These are phyloP conservation scores for Panopea generosa DNA, from an alignment of 2,888 invertebrate genomes.

Conservation along the genomic window DNA sequence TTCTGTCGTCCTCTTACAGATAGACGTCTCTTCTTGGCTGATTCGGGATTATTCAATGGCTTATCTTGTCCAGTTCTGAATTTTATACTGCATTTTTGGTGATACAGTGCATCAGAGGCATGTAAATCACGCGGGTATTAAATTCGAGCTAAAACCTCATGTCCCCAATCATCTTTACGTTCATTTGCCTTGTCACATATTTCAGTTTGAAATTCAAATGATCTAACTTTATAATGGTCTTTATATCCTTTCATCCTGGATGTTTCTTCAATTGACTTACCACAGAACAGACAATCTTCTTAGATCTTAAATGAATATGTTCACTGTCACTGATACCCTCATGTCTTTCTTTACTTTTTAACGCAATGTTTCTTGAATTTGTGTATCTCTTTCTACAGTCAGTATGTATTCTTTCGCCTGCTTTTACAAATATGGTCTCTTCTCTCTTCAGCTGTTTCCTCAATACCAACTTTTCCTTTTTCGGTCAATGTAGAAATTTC, in stretches of 20 bases:
- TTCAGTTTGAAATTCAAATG: conserved; percentile 21
- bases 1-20: conserved; percentile 17
- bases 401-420: conserved; percentile 11
- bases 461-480: conserved; percentile 8
- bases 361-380: not conserved
- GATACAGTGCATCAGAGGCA: conserved; percentile 64
- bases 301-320: conserved; percentile 9
- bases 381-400: conserved; percentile 4
- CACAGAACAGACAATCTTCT: conserved; percentile 38
- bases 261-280: conserved; percentile 20
- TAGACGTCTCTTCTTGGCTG: not conserved
- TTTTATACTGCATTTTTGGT: conserved; percentile 60
- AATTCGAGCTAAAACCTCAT: conserved; percentile 28
- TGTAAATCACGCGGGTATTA: conserved; percentile 51
- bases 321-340: not conserved
- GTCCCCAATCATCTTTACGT: conserved; percentile 35
- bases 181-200: conserved; percentile 1
- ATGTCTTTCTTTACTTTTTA: not conserved
- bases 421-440: not conserved
- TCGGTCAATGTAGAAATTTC: not conserved
- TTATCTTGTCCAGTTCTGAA: conserved; percentile 42
- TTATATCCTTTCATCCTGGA: conserved; percentile 8
- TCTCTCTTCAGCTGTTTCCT: not conserved
- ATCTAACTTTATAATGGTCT: conserved; percentile 16
- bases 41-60: not conserved